phyloP scores from a whole-genome alignment of 2,888 invertebrate species.

The Stenurella melanura region DNA sequence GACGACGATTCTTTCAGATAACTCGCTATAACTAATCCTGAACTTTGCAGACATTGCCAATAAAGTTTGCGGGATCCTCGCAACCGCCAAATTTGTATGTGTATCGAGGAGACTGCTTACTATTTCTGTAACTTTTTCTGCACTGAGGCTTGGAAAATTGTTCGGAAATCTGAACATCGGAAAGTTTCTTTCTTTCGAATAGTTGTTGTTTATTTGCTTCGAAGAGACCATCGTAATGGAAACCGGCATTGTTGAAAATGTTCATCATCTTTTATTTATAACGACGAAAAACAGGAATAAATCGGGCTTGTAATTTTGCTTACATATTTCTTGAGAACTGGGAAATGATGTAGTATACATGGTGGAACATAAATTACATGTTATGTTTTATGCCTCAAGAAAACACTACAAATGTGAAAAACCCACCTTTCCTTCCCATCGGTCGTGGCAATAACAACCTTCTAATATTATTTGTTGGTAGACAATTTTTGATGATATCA shows the following conservation, averaged over 20 bases:
- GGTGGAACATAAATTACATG: no score
- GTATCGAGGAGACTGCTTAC: slow-evolving; percentile 9
- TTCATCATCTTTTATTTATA: background rate
- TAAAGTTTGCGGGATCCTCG: slow-evolving; percentile 10
- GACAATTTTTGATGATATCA: no score
- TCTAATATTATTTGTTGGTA: no score
- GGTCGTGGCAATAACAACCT: no score
- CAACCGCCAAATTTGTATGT: slow-evolving; percentile 14
- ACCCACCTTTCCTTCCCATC: no score
- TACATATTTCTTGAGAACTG: no score
- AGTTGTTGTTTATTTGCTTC: background rate
- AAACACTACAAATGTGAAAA: no score
- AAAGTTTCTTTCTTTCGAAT: slow-evolving; percentile 3
- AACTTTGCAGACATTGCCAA: slow-evolving; percentile 34
- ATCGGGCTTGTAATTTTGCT: background rate
- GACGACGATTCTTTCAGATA: slow-evolving; percentile 18
- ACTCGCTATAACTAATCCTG: slow-evolving; percentile 35
- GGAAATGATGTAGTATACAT: no score
- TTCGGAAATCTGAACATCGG: background rate
- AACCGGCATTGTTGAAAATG: background rate
- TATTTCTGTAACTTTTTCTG: slow-evolving; percentile 10
- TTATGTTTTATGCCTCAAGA: no score
- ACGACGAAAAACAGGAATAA: background rate
- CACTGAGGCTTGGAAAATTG: background rate
- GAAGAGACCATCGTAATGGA: background rate